phyloP scores from a whole-genome alignment of 1,140 invertebrate species.

The Intoshia linei region DNA sequence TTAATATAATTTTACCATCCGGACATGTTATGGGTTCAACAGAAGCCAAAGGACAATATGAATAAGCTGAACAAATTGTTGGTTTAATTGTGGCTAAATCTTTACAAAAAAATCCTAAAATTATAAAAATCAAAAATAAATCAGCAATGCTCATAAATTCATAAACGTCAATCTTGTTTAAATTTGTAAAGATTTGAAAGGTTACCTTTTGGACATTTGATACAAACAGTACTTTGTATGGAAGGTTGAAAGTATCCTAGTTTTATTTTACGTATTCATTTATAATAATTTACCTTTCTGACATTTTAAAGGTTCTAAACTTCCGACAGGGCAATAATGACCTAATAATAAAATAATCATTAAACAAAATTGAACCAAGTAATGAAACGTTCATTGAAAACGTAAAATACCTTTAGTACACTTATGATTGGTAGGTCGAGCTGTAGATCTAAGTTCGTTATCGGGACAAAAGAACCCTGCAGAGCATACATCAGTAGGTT shows the following conservation, averaged over 20 bases:
- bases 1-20: too few species aligned
- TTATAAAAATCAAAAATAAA: too few species aligned
- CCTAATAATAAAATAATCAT: conserved; percentile 6
- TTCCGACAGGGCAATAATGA: conserved; percentile 13
- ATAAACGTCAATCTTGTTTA: too few species aligned
- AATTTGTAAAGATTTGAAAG: too few species aligned
- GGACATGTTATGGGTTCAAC: conserved; percentile 10
- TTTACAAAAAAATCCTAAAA: too few species aligned
- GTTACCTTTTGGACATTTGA: too few species aligned
- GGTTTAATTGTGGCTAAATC: too few species aligned
- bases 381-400: not conserved
- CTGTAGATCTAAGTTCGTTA: conserved; percentile 10
- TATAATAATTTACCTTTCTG: too few species aligned
- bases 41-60: conserved; percentile 13
- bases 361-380: not conserved
- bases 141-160: too few species aligned
- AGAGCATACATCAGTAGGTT: conserved; percentile 11
- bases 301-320: conserved; percentile 9
- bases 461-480: conserved; percentile 14
- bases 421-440: conserved; percentile 10
- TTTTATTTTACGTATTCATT: too few species aligned
- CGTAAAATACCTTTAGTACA: not conserved
- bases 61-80: conserved; percentile 10
- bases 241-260: conserved; percentile 11
- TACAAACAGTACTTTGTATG: too few species aligned